Evolutionary conservation across 2,797 vertebrate genomes (phyloP).

Genomic region (Sternotherus odoratus): DNA sequence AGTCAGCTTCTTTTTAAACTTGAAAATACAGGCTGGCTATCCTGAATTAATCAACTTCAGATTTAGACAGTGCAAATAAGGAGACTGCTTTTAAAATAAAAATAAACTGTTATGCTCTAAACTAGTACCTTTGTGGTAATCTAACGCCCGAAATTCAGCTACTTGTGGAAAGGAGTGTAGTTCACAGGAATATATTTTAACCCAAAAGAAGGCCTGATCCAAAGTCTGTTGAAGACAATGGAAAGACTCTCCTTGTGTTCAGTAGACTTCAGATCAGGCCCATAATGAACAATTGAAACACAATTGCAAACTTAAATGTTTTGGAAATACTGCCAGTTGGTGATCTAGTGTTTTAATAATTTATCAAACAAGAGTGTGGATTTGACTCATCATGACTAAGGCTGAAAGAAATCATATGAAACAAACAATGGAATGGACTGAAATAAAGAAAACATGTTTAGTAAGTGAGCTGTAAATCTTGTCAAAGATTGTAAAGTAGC

Average conservation of each 20-base stretch:
- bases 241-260: neutral
- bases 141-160: neutral
- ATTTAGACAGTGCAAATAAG: neutral
- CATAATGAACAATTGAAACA: neutral
- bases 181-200: neutral
- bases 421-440: neutral
- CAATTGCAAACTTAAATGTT: neutral
- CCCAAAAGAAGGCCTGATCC: neutral
- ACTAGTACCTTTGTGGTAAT: neutral
- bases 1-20: neutral
- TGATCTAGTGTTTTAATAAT: neutral
- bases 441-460: neutral
- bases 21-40: neutral
- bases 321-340: neutral
- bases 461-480: neutral
- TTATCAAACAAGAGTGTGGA: neutral
- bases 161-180: neutral
- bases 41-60: slow-evolving; percentile 2
- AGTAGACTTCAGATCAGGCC: neutral
- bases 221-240: neutral
- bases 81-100: neutral
- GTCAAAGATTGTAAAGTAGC: neutral
- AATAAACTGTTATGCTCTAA: neutral
- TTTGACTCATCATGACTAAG: neutral
- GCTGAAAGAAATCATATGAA: neutral